A percentile compares a stretch with the other conserved stretches of the same genome.
phyloP scores from a whole-genome alignment of 2,797 vertebrate species.

The Sebastes nivosus region DNA sequence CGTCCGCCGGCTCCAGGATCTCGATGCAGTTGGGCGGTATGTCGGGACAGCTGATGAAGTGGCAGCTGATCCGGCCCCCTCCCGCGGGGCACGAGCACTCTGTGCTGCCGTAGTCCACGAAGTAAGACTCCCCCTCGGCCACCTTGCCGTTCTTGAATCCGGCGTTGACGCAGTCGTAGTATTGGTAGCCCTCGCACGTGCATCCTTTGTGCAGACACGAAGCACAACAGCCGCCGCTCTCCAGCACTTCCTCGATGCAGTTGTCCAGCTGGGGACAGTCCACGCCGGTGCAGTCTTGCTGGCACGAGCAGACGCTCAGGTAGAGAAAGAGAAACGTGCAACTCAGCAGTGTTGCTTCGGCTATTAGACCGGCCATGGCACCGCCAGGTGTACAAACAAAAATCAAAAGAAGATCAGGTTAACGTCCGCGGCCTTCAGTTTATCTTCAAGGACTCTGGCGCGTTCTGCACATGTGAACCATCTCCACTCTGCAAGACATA shows the following conservation, averaged over 20 bases:
- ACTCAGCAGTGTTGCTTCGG: constrained; percentile 27
- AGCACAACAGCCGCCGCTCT: constrained; percentile 87
- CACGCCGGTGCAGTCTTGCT: constrained; percentile 86
- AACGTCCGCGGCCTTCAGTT: constrained; percentile 27
- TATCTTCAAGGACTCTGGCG: constrained; percentile 40
- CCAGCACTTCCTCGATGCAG: constrained; percentile 90
- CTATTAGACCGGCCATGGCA: constrained; percentile 39
- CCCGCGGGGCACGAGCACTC: constrained; percentile 92
- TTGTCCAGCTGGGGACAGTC: constrained; percentile 86
- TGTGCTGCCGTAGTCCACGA: constrained; percentile 96
- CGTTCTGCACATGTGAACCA: constrained; percentile 26
- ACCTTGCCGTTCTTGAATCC: constrained; percentile 92
- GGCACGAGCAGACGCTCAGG: constrained; percentile 45
- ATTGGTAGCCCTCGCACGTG: constrained; percentile 94
- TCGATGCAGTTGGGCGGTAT: constrained; percentile 92
- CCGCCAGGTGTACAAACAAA: not conserved
- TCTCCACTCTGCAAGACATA: constrained; percentile 41
- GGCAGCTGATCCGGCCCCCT: constrained; percentile 92
- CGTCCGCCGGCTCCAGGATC: constrained; percentile 83
- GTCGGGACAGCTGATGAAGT: constrained; percentile 94
- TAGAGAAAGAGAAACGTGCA: constrained; percentile 66
- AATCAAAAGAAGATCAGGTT: constrained; percentile 12
- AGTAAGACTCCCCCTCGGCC: constrained; percentile 92
- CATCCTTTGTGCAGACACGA: constrained; percentile 89
- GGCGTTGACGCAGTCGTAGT: constrained; percentile 92